phyloP scores from a whole-genome alignment of 2,888 invertebrate genomes.

The Lobophora halterata region DNA sequence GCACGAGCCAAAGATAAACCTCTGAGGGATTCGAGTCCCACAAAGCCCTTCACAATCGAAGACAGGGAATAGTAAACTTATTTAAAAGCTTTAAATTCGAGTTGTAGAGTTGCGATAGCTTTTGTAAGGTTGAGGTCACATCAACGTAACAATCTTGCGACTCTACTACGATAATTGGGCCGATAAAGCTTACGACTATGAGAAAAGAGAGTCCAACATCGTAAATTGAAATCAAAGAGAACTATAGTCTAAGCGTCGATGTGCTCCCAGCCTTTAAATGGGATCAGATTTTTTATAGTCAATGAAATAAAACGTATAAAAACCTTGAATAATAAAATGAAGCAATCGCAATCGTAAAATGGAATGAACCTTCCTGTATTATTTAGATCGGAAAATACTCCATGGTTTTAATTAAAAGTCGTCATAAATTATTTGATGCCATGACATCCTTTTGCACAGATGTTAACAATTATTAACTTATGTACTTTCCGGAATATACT shows the following conservation, averaged over 20 bases:
- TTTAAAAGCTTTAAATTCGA: constrained; percentile 48
- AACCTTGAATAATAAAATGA: constrained; percentile 25
- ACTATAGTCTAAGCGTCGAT: constrained; percentile 25
- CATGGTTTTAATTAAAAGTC: constrained; percentile 19
- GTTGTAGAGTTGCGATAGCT: constrained; percentile 36
- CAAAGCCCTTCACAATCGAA: constrained; percentile 36
- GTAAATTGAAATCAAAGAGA: constrained; percentile 24
- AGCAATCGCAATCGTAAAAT: constrained; percentile 25
- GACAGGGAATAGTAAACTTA: constrained; percentile 40
- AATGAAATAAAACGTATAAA: constrained; percentile 20
- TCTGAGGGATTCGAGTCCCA: constrained; percentile 37
- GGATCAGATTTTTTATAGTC: constrained; percentile 27
- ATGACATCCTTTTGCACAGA: no score
- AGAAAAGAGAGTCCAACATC: constrained; percentile 20
- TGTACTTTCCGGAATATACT: no score
- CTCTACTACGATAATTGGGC: constrained; percentile 42
- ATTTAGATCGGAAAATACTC: constrained; percentile 11
- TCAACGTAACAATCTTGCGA: constrained; percentile 35
- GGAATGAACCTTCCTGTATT: constrained; percentile 17
- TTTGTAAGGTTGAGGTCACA: constrained; percentile 41
- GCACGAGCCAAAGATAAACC: constrained; percentile 31
- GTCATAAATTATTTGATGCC: no score
- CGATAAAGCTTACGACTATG: constrained; percentile 44
- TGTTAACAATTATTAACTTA: no score
- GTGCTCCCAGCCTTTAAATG: constrained; percentile 26